These are phyloP conservation scores for Zaprionus camerounensis DNA, from an alignment of 1,140 invertebrate species.

Conservation along the genomic window DNA sequence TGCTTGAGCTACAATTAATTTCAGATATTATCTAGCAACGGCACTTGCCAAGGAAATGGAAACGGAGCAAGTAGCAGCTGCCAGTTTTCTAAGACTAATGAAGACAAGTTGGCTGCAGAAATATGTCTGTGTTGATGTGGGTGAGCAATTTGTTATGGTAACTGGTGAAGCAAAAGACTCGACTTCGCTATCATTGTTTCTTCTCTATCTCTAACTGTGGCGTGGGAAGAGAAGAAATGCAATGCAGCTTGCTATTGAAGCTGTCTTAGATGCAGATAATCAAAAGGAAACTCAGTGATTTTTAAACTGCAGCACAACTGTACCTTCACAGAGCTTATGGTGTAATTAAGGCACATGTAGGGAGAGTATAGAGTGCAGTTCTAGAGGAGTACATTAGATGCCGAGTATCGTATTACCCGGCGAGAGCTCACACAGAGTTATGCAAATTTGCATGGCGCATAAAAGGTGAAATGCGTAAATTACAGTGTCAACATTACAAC, in stretches of 20 bases:
- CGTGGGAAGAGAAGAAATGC: conserved; percentile 42
- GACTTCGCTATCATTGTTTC: not conserved
- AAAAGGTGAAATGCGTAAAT: conserved; percentile 80
- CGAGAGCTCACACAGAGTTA: conserved; percentile 56
- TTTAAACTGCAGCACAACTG: conserved; percentile 41
- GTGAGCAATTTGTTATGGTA: conserved; percentile 65
- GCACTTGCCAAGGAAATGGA: conserved; percentile 44
- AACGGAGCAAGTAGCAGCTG: conserved; percentile 40
- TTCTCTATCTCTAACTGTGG: conserved; percentile 23
- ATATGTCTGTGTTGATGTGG: conserved; percentile 9
- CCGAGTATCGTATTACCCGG: conserved; percentile 61
- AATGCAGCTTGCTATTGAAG: conserved; percentile 6
- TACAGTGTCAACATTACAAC: conserved; percentile 82
- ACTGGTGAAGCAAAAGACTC: conserved; percentile 40
- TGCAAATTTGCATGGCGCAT: conserved; percentile 64
- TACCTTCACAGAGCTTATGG: conserved; percentile 25
- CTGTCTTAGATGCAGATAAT: conserved; percentile 3
- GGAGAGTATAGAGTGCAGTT: not conserved
- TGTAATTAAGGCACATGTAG: not conserved
- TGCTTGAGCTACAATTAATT: conserved; percentile 37
- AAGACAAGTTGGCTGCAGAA: conserved; percentile 49
- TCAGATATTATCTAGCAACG: conserved; percentile 40
- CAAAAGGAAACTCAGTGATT: not conserved
- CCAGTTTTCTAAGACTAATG: conserved; percentile 48
- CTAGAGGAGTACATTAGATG: not conserved